Evolutionary conservation across 2,888 invertebrate genomes (phyloP).

Genomic region (Elmis aenea): DNA sequence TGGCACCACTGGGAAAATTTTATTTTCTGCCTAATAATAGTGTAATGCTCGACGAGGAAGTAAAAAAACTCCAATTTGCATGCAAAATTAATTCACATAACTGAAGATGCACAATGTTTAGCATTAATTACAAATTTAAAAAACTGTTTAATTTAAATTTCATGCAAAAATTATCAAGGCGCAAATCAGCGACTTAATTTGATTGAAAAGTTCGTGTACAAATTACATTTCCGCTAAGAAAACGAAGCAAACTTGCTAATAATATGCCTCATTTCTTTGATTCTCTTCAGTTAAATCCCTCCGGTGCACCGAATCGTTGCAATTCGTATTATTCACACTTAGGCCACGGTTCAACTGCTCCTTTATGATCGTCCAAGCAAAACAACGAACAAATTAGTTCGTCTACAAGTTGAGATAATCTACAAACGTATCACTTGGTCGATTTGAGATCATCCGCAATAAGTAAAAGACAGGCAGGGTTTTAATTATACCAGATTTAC

Average conservation of each 20-base stretch:
- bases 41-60: too few species aligned
- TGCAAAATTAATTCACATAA: too few species aligned
- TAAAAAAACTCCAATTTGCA: too few species aligned
- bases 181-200: too few species aligned
- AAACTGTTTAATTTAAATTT: too few species aligned
- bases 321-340: constrained; percentile 20
- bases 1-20: too few species aligned
- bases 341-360: constrained; percentile 20
- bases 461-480: constrained; percentile 22
- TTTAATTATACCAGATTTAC: constrained; percentile 42
- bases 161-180: too few species aligned
- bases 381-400: constrained; percentile 12
- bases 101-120: too few species aligned
- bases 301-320: constrained; percentile 14
- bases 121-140: too few species aligned
- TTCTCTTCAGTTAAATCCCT: constrained; percentile 16
- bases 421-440: constrained; percentile 8
- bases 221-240: not conserved
- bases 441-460: constrained; percentile 7
- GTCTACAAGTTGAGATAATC: constrained; percentile 9
- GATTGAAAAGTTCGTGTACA: too few species aligned
- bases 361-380: constrained; percentile 1
- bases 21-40: too few species aligned
- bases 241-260: constrained; percentile 15
- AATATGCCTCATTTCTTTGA: constrained; percentile 32